Evolutionary conservation across 2,113 vertebrate genomes (phyloP).

Genomic region (Scolopax mira): DNA sequence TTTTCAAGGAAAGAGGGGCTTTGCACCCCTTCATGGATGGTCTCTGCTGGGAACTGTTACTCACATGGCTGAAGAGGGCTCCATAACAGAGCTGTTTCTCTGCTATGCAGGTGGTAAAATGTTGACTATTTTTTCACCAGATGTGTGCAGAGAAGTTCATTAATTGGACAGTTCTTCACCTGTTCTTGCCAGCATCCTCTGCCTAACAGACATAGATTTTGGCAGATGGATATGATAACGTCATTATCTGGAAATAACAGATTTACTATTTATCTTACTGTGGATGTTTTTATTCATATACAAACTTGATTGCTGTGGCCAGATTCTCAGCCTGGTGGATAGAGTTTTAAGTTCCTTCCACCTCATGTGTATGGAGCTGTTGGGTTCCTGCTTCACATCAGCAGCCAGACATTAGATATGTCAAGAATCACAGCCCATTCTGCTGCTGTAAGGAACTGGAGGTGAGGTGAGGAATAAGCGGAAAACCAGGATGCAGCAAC

Average conservation of each 20-base stretch:
- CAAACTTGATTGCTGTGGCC: neutral
- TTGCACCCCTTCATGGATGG: neutral
- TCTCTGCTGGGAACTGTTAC: neutral
- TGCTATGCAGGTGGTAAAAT: neutral
- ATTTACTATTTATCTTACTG: neutral
- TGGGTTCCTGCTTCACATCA: neutral
- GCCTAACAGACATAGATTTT: neutral
- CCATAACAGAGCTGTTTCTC: neutral
- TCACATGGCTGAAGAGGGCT: neutral
- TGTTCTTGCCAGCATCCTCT: neutral
- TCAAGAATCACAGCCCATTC: neutral
- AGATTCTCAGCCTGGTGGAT: neutral
- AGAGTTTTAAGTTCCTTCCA: neutral
- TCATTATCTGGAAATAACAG: neutral
- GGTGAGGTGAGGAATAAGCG: neutral
- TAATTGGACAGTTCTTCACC: neutral
- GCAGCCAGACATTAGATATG: neutral
- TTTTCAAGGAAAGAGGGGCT: neutral
- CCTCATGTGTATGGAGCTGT: fast-evolving
- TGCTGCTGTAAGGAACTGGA: neutral
- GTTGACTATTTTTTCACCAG: neutral
- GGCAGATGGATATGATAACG: neutral
- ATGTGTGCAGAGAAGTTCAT: neutral
- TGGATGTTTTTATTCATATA: neutral
- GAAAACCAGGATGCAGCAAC: neutral